These are phyloP conservation scores for Tetragnatha montana DNA, from an alignment of 2,888 invertebrate species.

Conservation along the genomic window DNA sequence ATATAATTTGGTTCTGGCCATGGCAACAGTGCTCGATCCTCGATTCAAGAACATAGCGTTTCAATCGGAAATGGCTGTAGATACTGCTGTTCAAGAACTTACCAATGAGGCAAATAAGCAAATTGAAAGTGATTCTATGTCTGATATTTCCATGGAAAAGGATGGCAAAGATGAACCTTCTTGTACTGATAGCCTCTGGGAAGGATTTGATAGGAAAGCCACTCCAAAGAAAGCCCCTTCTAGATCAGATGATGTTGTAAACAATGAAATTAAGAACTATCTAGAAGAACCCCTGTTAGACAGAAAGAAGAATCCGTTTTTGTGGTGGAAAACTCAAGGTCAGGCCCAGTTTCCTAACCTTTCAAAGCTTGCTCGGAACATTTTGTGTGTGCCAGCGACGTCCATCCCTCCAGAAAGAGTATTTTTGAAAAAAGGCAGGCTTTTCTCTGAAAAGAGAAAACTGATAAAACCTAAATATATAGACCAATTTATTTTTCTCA, in stretches of 20 bases:
- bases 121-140: constrained; percentile 13
- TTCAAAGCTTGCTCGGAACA: constrained; percentile 50
- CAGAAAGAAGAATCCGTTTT: constrained; percentile 63
- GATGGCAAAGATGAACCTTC: constrained; percentile 43
- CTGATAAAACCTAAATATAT: constrained; percentile 65
- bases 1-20: constrained; percentile 58
- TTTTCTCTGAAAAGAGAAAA: constrained; percentile 48
- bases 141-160: constrained; percentile 15
- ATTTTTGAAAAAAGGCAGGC: constrained; percentile 63
- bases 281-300: constrained; percentile 65
- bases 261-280: constrained; percentile 61
- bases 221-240: constrained; percentile 61
- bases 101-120: constrained; percentile 55
- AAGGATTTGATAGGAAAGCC: constrained; percentile 66
- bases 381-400: constrained; percentile 64
- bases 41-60: constrained; percentile 69
- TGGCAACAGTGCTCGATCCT: constrained; percentile 67
- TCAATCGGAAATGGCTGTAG: constrained; percentile 67
- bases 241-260: constrained; percentile 55
- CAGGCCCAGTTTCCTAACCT: constrained; percentile 64
- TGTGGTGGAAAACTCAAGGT: constrained; percentile 67
- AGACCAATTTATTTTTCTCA: constrained; percentile 68
- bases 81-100: constrained; percentile 59
- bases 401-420: constrained; percentile 67
- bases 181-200: constrained; percentile 66